Conservation (phyloP, 2,888 invertebrate species). For the Pycnomerus fuliginosus region DNA sequence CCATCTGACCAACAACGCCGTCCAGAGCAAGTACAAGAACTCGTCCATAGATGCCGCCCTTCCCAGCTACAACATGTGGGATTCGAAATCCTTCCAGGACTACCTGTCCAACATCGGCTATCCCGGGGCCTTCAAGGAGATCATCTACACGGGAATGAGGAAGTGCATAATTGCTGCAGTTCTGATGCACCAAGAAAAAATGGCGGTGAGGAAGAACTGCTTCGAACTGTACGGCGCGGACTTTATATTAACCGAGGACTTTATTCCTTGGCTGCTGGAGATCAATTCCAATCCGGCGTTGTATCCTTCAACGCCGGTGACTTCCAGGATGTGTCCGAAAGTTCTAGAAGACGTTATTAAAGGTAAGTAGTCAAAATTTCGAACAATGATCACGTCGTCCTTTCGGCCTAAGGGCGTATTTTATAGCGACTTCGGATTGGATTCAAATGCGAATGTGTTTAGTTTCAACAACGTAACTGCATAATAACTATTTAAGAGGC, state of each 20-base stretch:
- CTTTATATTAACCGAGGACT: constrained; percentile 84
- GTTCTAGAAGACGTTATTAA: constrained; percentile 84
- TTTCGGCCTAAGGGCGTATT: no score
- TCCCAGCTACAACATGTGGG: constrained; percentile 85
- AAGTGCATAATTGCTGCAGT: constrained; percentile 79
- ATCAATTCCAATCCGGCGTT: constrained; percentile 90
- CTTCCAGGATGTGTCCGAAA: constrained; percentile 76
- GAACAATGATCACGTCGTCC: no score
- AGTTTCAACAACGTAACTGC: no score
- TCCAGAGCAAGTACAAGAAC: constrained; percentile 74
- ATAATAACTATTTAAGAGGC: no score
- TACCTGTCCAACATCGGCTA: constrained; percentile 57
- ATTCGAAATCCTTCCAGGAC: constrained; percentile 67
- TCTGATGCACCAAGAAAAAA: constrained; percentile 73
- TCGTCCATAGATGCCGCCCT: constrained; percentile 58
- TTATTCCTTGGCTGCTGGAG: constrained; percentile 87
- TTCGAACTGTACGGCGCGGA: constrained; percentile 93
- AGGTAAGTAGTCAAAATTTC: constrained; percentile 61
- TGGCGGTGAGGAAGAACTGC: constrained; percentile 68
- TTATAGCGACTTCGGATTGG: no score
- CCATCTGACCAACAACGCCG: constrained; percentile 85
- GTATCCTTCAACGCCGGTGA: constrained; percentile 77
- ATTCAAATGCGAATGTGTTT: no score
- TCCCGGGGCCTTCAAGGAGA: constrained; percentile 66
- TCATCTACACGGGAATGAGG: constrained; percentile 83